These are phyloP conservation scores for Dasysyrphus albostriatus DNA, from an alignment of 2,888 invertebrate species.

Conservation along the genomic window DNA sequence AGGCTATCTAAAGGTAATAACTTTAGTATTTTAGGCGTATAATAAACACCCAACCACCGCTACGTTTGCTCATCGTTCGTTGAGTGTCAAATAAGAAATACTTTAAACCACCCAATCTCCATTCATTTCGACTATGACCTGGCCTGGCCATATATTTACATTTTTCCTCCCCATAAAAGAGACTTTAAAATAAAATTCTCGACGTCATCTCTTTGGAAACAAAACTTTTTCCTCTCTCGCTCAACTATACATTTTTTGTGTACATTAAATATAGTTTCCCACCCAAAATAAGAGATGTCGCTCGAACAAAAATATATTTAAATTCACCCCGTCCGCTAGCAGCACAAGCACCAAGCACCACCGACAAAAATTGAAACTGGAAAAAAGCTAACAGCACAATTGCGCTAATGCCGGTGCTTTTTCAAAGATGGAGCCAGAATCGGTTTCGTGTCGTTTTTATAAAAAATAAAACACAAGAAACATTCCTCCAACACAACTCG, in stretches of 20 bases:
- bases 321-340: constrained; percentile 65
- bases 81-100: not conserved
- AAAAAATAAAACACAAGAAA: constrained; percentile 72
- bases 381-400: constrained; percentile 78
- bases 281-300: constrained; percentile 71
- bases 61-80: not conserved
- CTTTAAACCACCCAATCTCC: not conserved
- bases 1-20: too few relatives aligned
- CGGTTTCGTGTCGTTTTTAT: constrained; percentile 64
- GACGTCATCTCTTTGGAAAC: constrained; percentile 35
- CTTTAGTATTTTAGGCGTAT: too few relatives aligned
- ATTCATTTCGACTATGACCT: not conserved
- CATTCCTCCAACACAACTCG: constrained; percentile 68
- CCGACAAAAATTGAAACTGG: constrained; percentile 33
- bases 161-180: constrained; percentile 27
- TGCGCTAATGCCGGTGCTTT: constrained; percentile 68
- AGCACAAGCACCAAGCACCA: constrained; percentile 36
- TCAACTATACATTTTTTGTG: constrained; percentile 25
- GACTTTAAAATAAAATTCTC: constrained; percentile 45
- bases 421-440: constrained; percentile 79
- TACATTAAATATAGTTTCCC: constrained; percentile 32
- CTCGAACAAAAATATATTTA: constrained; percentile 60
- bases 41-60: not conserved
- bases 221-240: constrained; percentile 36
- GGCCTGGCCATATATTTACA: too few relatives aligned